phyloP scores from a whole-genome alignment of 1,140 invertebrate species.

The Acyrthosiphon pisum region DNA sequence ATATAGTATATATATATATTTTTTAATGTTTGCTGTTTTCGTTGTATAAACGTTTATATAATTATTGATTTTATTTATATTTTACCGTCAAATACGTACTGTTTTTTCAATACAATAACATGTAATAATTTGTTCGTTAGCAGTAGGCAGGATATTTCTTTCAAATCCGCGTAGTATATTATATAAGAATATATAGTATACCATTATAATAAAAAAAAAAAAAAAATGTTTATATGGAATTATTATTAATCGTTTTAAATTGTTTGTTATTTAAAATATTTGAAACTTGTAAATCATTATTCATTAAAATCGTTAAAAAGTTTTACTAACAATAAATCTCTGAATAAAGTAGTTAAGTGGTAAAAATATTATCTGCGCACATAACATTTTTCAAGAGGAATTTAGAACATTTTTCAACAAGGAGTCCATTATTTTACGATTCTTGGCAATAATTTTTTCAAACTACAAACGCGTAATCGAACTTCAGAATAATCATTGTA shows the following conservation, averaged over 20 bases:
- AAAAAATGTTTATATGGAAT: not conserved
- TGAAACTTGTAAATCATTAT: constrained; percentile 1
- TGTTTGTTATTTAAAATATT: not conserved
- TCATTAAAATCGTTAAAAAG: constrained; percentile 20
- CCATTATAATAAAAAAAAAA: too few relatives aligned
- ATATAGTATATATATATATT: too few relatives aligned
- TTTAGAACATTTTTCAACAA: not conserved
- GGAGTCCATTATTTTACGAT: not conserved
- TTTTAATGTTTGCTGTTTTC: not conserved
- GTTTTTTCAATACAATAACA: not conserved
- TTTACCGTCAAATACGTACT: not conserved
- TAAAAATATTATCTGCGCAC: not conserved
- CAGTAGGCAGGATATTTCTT: not conserved
- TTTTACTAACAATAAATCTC: not conserved
- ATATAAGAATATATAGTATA: not conserved
- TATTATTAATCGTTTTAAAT: not conserved
- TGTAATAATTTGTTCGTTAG: not conserved
- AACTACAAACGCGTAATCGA: not conserved
- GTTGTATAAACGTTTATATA: not conserved
- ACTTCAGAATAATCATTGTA: not conserved
- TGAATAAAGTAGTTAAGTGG: not conserved
- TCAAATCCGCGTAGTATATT: not conserved
- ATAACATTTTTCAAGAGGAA: not conserved
- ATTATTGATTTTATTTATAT: not conserved
- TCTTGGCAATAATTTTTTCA: not conserved